phyloP scores from a whole-genome alignment of 2,113 vertebrate genomes.

The Cochlearius cochlearius region DNA sequence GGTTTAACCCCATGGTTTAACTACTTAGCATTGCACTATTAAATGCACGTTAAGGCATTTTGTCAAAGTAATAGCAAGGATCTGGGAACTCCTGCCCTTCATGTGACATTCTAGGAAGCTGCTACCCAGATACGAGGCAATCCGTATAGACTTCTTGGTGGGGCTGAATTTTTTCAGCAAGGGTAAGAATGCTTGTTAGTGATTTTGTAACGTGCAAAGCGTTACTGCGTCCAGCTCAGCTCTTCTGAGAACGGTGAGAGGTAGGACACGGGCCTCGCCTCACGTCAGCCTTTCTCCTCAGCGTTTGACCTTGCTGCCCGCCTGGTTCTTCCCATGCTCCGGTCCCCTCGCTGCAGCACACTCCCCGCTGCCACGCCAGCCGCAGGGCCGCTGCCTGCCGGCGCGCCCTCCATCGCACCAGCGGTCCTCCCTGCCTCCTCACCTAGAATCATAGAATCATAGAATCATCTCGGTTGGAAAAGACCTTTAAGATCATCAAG shows the following conservation, averaged over 20 bases:
- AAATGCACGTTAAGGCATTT: neutral
- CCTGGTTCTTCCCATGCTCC: no score
- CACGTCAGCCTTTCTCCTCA: neutral
- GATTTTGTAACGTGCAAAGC: neutral
- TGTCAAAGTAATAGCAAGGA: neutral
- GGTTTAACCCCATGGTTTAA: neutral
- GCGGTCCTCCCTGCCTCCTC: neutral
- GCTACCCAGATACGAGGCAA: neutral
- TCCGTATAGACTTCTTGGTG: neutral
- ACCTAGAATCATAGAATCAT: no score
- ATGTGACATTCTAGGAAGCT: neutral
- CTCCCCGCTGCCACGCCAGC: neutral
- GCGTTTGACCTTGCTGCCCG: rapidly evolving
- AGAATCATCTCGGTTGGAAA: no score
- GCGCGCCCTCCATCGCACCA: no score
- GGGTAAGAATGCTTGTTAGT: neutral
- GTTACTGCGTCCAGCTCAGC: rapidly evolving
- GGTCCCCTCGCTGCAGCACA: rapidly evolving
- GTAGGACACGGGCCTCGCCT: neutral
- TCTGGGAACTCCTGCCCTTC: neutral
- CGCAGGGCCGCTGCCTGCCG: no score
- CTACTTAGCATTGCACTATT: neutral
- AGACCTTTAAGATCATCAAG: no score
- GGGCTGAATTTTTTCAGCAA: neutral
- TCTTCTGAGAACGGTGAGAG: rapidly evolving